phyloP scores from a whole-genome alignment of 1,140 invertebrate species.

The Drosophila aff. region DNA sequence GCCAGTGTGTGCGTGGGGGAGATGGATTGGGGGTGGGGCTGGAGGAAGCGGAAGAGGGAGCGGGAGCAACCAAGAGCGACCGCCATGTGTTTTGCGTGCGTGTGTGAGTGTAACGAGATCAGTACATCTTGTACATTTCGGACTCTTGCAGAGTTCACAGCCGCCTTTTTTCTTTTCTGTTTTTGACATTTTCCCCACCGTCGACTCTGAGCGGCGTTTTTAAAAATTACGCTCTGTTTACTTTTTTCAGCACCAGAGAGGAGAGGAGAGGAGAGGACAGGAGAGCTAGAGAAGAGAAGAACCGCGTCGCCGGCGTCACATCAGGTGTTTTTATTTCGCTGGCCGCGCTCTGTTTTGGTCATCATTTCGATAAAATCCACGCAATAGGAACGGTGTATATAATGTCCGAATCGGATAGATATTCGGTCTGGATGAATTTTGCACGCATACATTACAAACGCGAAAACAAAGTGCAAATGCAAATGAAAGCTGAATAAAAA shows the following conservation, averaged over 20 bases:
- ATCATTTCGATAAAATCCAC: constrained; percentile 47
- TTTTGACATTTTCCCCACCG: constrained; percentile 77
- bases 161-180: constrained; percentile 43
- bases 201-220: constrained; percentile 76
- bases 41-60: constrained; percentile 54
- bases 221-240: constrained; percentile 82
- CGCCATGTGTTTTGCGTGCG: constrained; percentile 61
- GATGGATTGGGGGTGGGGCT: constrained; percentile 7
- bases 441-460: not conserved
- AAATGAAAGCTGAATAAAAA: not conserved
- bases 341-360: constrained; percentile 70
- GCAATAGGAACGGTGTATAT: constrained; percentile 29
- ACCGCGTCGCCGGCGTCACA: constrained; percentile 62
- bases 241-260: constrained; percentile 61
- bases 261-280: constrained; percentile 31
- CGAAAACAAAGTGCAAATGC: constrained; percentile 5
- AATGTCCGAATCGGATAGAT: not conserved
- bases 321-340: constrained; percentile 47
- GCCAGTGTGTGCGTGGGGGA: constrained; percentile 13
- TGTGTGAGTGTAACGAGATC: constrained; percentile 83
- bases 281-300: constrained; percentile 40
- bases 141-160: constrained; percentile 81
- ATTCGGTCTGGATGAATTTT: not conserved
- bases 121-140: constrained; percentile 60
- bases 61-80: constrained; percentile 77